phyloP scores from a whole-genome alignment of 2,113 vertebrate genomes.

The Abramis brama region DNA sequence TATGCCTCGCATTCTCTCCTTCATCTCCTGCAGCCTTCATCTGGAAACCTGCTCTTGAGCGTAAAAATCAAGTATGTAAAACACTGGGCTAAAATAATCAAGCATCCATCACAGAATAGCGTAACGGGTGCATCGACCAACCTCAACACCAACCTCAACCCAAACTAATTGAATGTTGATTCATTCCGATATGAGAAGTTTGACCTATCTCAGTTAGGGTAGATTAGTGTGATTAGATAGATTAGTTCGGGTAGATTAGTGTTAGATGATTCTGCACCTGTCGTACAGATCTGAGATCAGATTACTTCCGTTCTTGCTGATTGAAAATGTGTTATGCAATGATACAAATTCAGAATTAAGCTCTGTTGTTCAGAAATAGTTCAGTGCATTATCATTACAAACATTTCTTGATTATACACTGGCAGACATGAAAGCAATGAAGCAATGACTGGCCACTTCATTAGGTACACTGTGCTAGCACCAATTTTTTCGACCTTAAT shows the following conservation, averaged over 20 bases:
- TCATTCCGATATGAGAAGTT: not conserved
- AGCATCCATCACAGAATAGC: not conserved
- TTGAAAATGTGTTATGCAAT: not conserved
- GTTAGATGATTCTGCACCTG: not conserved
- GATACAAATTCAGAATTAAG: no score
- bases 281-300: not conserved
- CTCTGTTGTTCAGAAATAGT: not conserved
- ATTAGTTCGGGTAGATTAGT: conserved; percentile 14
- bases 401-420: not conserved
- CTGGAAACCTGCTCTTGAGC: not conserved
- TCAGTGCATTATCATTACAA: not conserved
- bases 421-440: no score
- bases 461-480: no score
- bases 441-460: no score
- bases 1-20: conserved; percentile 40
- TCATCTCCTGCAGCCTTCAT: not conserved
- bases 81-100: not conserved
- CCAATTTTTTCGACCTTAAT: no score
- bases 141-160: not conserved
- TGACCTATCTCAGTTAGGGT: not conserved
- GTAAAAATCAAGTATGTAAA: not conserved
- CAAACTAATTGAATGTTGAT: not conserved
- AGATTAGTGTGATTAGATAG: not conserved
- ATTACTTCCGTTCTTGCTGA: not conserved
- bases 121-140: not conserved